Evolutionary conservation across 2,888 invertebrate species (phyloP), one percentile per base, ranked within the genome.

Genomic region (Rhingia rostrata): DNA sequence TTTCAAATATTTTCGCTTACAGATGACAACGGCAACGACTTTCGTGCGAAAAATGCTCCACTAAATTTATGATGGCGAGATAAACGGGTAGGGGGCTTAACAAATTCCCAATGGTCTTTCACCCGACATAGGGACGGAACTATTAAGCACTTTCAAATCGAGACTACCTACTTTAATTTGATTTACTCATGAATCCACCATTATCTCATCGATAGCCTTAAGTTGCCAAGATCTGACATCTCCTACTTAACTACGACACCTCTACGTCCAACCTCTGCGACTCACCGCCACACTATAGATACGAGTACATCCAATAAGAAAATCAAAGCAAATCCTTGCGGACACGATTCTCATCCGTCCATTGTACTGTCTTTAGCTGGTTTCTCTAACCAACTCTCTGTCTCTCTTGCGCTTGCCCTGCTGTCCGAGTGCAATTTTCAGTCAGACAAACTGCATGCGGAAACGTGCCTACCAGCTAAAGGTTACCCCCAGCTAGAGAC

Each of bases 401-500:
- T 22, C 22, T 22, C 22, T 22, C 2, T 22, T 2, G 1, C 2
- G 22, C 41, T 37, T 33, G 4, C 22, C 32, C 12, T 49, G 45
- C 1, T 56, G 45, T 56, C 9, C 54, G 22, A 64, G 22, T 22
- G 22, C 22, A 22, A 22, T 22, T 39, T 43, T 41, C 51, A 4
- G 32, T 22, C 74, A 73, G 66, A 80, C 75, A 70, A 66, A 74
- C 67, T 73, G 60, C 74, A 80, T 69, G 75, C 80, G 72, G 77
- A 83, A 78, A 78, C 82, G 72, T 82, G 82, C 67, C 77, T 43
- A 33, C 47, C 49, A 45, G 82, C 61, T 33, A 82, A 78, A 83
- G 82, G 82, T 78, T 83, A 78, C 82, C 82, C 82, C 82, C 72
- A 67, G 78, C 82, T 77, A 78, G 72, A 83, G 82, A 78, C 82